Evolutionary conservation across 2,888 invertebrate species (phyloP), one percentile per base, ranked within the genome.

Genomic region (Molorchus minor): DNA sequence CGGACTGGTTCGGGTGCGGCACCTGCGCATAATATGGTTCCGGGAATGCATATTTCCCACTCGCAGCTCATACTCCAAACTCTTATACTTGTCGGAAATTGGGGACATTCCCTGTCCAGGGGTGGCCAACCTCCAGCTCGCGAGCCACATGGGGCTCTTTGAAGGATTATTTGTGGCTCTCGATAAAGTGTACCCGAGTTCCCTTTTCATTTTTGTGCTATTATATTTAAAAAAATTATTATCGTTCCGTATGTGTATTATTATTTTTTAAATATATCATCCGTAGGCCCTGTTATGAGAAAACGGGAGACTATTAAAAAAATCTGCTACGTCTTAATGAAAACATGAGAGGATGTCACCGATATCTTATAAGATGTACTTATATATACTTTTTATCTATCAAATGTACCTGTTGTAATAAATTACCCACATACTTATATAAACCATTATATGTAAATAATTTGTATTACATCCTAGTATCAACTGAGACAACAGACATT

Each of bases 361-460:
- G 25, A 25, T 25, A 25, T 5, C 10, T 12, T 7, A 33, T 33
- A 33, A 33, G 33, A 33, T 33, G 12, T 10, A 33, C 12, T 3
- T 33, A 5, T 25, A 10, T 10, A n/a, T n/a, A n/a, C n/a, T n/a
- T n/a, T n/a, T n/a, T n/a, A n/a, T n/a, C n/a, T n/a, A n/a, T 33
- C 5, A 33, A 43, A 13, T 21, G 21, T 43, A 15, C 7, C 20
- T 43, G 35, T 47, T 47, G 47, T 35, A 47, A 47, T 36, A 35
- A 36, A 47, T 47, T 35, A 47, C 46, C 46, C 20, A 19, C 13
- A 16, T 10, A 46, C 47, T 21, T 47, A 36, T 12, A n/a, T 35
- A 47, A 47, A 47, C 35, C 35, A 36, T 47, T 33, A 29, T 35
- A 19, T 47, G 20, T 35, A 46, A 46, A n/a, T 46, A 3, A 10